phyloP scores from a whole-genome alignment of 1,140 invertebrate species.

The Sarcophaga peregrina region DNA sequence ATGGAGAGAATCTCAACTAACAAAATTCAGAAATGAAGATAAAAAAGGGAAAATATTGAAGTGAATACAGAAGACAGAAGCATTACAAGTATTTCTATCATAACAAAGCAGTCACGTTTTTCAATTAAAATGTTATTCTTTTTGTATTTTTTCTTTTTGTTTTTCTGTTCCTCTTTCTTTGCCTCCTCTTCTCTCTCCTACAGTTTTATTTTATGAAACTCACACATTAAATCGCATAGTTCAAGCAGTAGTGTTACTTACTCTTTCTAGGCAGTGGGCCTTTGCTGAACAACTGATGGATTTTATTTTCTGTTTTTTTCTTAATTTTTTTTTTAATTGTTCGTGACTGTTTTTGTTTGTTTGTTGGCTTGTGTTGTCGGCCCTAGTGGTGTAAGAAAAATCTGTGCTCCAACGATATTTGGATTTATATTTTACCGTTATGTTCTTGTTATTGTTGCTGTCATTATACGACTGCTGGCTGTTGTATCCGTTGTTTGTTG shows the following conservation, averaged over 20 bases:
- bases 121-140: conserved; percentile 24
- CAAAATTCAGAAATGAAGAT: no score
- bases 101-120: neutral
- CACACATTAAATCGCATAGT: no score
- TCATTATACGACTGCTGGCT: neutral
- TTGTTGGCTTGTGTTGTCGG: neutral
- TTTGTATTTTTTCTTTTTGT: neutral
- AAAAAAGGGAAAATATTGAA: no score
- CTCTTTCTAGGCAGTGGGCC: no score
- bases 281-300: no score
- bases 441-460: no score
- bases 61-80: no score
- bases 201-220: neutral
- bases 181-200: neutral
- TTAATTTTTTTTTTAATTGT: neutral
- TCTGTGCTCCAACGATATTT: neutral
- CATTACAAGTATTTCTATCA: neutral
- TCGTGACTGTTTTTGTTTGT: neutral
- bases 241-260: no score
- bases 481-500: neutral
- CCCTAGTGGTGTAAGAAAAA: neutral
- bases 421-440: no score
- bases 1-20: no score
- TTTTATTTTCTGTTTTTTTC: neutral
- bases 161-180: neutral